Percentiles rank a stretch among this genome's conserved stretches.
Conservation (phyloP, 2,888 invertebrate species). For the Yponomeuta evonymella region DNA sequence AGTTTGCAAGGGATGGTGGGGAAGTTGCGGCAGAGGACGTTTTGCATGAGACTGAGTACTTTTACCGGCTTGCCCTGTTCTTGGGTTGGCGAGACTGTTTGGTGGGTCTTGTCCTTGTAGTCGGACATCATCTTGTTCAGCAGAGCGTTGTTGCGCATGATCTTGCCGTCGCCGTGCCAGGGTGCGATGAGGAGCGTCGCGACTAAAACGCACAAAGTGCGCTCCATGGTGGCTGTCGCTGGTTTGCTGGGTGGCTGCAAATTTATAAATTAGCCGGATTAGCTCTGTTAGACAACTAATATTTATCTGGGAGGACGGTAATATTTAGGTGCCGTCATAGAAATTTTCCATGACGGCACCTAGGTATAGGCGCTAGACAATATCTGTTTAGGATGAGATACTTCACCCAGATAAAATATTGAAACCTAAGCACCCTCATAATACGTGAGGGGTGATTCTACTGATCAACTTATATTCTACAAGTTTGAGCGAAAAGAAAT, state of each 20-base stretch:
- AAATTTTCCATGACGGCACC: too few species aligned
- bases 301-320: too few species aligned
- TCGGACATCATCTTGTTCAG: conserved; percentile 61
- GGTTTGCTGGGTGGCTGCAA: neutral
- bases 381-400: too few species aligned
- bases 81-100: conserved; percentile 18
- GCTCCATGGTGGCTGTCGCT: neutral
- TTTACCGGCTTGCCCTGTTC: conserved; percentile 12
- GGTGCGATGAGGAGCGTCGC: neutral
- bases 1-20: conserved; percentile 55
- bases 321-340: too few species aligned
- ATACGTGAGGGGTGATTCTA: too few species aligned
- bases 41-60: conserved; percentile 50
- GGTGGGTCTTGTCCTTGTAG: conserved; percentile 43
- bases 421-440: too few species aligned
- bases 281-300: too few species aligned
- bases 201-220: neutral
- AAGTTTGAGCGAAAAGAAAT: too few species aligned
- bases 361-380: too few species aligned
- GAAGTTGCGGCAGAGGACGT: conserved; percentile 58
- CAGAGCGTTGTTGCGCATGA: conserved; percentile 58
- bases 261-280: too few species aligned
- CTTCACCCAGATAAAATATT: too few species aligned
- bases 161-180: conserved; percentile 31
- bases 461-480: too few species aligned